Evolutionary conservation across 2,888 invertebrate species (phyloP).

Genomic region (Halictus quadricinctus): DNA sequence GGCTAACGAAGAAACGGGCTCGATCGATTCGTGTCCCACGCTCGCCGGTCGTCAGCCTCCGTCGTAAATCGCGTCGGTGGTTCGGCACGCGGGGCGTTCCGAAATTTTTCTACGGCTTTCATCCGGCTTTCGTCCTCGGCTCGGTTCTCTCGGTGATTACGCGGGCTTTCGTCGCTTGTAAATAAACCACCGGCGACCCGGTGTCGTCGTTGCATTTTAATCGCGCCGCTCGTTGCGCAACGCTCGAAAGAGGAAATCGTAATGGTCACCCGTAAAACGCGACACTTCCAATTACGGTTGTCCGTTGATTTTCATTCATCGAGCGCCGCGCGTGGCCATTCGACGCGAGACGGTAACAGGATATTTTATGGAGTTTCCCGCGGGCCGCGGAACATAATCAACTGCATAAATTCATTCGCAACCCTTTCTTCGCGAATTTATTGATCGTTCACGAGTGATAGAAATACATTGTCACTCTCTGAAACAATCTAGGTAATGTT

Average conservation of each 20-base stretch:
- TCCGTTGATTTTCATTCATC: constrained; percentile 48
- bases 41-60: neutral
- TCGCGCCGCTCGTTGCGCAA: constrained; percentile 42
- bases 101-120: constrained; percentile 4
- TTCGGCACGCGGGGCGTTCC: constrained; percentile 8
- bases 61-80: constrained; percentile 43
- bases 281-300: constrained; percentile 55
- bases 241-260: constrained; percentile 48
- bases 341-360: neutral
- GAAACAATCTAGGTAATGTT: too few species aligned
- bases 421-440: neutral
- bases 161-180: neutral
- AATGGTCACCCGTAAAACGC: constrained; percentile 44
- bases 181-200: constrained; percentile 11
- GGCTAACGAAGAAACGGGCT: constrained; percentile 36
- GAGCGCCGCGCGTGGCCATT: neutral
- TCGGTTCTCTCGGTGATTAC: constrained; percentile 33
- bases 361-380: neutral
- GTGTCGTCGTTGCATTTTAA: constrained; percentile 29
- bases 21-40: constrained; percentile 36
- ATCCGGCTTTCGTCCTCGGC: neutral
- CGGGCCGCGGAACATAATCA: neutral
- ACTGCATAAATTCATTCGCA: neutral
- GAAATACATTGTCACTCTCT: too few species aligned
- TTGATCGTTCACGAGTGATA: neutral